Percentiles rank a stretch among this genome's conserved stretches.
Conservation (phyloP, 2,797 vertebrate species). For the Falco berigora region DNA sequence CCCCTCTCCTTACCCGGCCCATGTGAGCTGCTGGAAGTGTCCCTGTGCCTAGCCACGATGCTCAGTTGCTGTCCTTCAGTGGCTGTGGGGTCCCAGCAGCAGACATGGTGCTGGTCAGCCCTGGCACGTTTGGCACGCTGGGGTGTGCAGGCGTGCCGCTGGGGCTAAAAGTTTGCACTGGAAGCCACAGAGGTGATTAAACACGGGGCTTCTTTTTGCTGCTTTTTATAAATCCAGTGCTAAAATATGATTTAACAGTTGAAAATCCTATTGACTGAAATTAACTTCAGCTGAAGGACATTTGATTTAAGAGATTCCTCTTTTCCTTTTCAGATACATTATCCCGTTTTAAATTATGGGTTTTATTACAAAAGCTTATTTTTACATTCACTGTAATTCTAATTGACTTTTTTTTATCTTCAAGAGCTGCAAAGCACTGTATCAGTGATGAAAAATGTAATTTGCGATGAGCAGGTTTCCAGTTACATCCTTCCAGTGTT, state of each 20-base stretch:
- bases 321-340: constrained; percentile 61
- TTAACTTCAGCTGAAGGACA: constrained; percentile 65
- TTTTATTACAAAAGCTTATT: constrained; percentile 67
- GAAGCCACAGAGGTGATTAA: background rate
- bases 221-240: constrained; percentile 43
- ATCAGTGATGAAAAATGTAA: constrained; percentile 65
- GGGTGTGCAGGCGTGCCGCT: background rate
- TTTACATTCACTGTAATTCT: constrained; percentile 61
- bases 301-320: constrained; percentile 64
- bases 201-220: background rate
- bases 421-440: constrained; percentile 49
- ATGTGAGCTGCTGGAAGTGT: background rate
- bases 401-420: constrained; percentile 61
- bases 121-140: fast-evolving
- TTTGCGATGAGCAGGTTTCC: constrained; percentile 25
- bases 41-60: fast-evolving
- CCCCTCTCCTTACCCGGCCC: background rate
- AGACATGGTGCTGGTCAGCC: background rate
- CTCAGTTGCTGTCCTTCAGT: background rate
- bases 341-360: constrained; percentile 59
- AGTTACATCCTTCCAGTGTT: constrained; percentile 35
- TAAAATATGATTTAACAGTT: constrained; percentile 50
- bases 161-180: background rate
- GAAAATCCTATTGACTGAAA: constrained; percentile 65
- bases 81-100: background rate